Percentiles rank a stretch among this genome's conserved stretches.
phyloP scores from a whole-genome alignment of 2,888 invertebrate species.

The Eumacrocentrus americanus region DNA sequence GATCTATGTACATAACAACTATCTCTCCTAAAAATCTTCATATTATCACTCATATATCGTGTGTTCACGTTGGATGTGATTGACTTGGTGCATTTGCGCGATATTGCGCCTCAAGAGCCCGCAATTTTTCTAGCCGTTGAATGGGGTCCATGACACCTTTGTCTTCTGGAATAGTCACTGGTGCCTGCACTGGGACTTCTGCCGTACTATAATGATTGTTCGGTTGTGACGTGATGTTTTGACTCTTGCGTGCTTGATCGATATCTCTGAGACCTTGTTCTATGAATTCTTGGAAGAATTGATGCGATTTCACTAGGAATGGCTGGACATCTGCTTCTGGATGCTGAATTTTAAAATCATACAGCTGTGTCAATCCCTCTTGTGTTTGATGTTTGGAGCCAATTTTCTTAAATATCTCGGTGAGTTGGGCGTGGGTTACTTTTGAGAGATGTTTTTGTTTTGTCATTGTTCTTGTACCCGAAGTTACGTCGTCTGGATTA shows the following conservation, averaged over 20 bases:
- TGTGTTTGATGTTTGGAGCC: constrained; percentile 85
- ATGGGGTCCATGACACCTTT: constrained; percentile 55
- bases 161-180: constrained; percentile 44
- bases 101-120: constrained; percentile 55
- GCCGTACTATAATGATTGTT: constrained; percentile 50
- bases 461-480: constrained; percentile 43
- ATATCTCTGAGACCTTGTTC: constrained; percentile 76
- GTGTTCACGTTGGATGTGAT: constrained; percentile 51
- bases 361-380: constrained; percentile 79
- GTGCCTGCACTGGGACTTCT: constrained; percentile 37
- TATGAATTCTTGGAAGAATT: constrained; percentile 87
- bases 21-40: constrained; percentile 7
- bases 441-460: constrained; percentile 71
- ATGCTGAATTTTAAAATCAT: constrained; percentile 77
- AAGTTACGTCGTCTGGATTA: constrained; percentile 62
- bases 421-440: constrained; percentile 83
- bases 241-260: constrained; percentile 60
- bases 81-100: constrained; percentile 48
- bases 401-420: constrained; percentile 89
- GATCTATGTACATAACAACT: constrained; percentile 25
- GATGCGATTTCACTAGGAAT: constrained; percentile 81
- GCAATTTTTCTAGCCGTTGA: constrained; percentile 55
- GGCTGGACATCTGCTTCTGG: constrained; percentile 84
- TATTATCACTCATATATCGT: constrained; percentile 1
- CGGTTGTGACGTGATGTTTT: constrained; percentile 47